Evolutionary conservation across 1,140 invertebrate species (phyloP), one percentile per base, ranked within the genome.

Genomic region (Medauroidea extradentata): DNA sequence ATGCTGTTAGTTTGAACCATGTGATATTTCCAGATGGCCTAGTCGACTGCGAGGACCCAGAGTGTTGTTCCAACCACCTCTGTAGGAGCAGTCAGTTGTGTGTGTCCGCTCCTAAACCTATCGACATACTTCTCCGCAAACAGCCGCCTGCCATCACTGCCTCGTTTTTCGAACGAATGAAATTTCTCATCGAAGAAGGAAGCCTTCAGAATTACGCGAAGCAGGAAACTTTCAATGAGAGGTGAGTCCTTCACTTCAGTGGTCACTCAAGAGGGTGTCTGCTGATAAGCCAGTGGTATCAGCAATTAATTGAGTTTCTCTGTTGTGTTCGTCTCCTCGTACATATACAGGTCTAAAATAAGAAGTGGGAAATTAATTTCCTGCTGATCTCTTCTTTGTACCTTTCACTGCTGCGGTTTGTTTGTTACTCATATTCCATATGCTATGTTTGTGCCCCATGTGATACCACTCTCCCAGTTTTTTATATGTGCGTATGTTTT

Each of bases 81-180:
- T 99, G 96, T 74, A 83, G 86, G 61, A 86, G 84, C 44, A 93
- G 89, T 68, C 86, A 93, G 65, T 84, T 95, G 19, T 98, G 95
- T 73, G 87, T 94, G 1, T 91, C 91, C 0, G 89, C 93, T 1
- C 91, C 91, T 2, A 94, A 96, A 69, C 95, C 95, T 1, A 93
- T 94, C 56, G 94, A 96, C 72, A 94, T 97, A 54, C 80, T 98
- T 1, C 78, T 98, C 5, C 77, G 94, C 44, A 96, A 96, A 77
- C 94, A 98, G 70, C 92, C 94, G 1, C 94, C 94, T 1, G 91
- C 94, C 16, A 93, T 96, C 60, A 96, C 94, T 0, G 94, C 95
- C 1, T 96, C 94, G 0, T 99, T 99, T 81, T 98, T 96, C 73
- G 94, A 99, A 73, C 86, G 94, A 69, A 96, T 98, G 90, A 93